These are phyloP conservation scores for Diachasmimorpha longicaudata DNA, from an alignment of 1,140 invertebrate species.

Conservation along the genomic window DNA sequence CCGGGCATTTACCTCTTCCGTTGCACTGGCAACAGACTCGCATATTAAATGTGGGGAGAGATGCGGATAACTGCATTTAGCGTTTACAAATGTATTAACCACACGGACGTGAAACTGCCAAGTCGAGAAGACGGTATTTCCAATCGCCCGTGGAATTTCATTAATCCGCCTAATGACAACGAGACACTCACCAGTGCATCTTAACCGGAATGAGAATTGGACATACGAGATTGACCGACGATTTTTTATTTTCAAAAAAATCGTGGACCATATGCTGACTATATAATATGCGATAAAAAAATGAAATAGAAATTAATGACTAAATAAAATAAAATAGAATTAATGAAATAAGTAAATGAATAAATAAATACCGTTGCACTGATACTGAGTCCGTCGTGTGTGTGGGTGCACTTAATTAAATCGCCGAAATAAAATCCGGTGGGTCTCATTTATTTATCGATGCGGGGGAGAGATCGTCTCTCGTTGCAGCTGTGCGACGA, in stretches of 20 bases:
- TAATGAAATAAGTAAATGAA: no score
- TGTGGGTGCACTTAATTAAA: neutral
- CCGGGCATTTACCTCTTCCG: constrained; percentile 41
- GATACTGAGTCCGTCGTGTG: neutral
- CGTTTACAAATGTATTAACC: neutral
- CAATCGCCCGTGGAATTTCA: constrained; percentile 45
- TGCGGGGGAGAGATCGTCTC: neutral
- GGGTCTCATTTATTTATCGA: neutral
- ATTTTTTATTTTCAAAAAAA: no score
- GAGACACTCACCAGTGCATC: neutral
- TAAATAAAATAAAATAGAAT: no score
- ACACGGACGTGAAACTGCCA: neutral
- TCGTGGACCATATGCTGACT: no score
- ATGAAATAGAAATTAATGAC: no score
- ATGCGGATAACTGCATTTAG: constrained; percentile 19
- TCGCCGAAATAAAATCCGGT: neutral
- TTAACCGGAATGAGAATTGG: no score
- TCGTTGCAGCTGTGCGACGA: neutral
- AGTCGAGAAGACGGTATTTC: neutral
- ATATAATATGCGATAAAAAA: no score
- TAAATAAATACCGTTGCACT: no score
- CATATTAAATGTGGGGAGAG: constrained; percentile 2
- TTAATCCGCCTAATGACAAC: constrained; percentile 43
- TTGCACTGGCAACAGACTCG: neutral
- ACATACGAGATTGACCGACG: no score